A percentile compares a stretch with the other conserved stretches of the same genome.
Conservation (phyloP, 2,888 invertebrate genomes). For the Steinernema hermaphroditum region DNA sequence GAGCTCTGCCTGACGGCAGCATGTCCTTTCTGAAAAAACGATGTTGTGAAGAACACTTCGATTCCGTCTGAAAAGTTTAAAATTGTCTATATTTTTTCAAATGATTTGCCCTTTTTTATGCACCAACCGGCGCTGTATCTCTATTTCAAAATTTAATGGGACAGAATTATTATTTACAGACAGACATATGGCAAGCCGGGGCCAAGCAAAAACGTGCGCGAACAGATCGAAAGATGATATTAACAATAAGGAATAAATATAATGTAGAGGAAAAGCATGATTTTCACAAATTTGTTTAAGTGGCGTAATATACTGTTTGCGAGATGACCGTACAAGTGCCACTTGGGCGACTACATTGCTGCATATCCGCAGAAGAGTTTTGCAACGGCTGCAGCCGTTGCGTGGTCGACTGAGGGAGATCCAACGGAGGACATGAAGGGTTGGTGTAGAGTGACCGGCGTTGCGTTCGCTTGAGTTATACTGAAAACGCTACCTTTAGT, state of each 20-base stretch:
- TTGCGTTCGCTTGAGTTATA: neutral
- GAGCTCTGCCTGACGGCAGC: too few species aligned
- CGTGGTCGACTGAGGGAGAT: conserved; percentile 23
- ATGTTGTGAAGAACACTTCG: too few species aligned
- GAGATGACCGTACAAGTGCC: neutral
- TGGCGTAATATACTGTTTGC: neutral
- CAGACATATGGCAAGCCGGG: conserved; percentile 4
- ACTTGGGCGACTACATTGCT: neutral
- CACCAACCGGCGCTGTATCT: too few species aligned
- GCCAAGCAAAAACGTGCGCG: neutral
- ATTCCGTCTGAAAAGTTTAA: neutral
- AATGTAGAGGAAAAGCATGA: too few species aligned
- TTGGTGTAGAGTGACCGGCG: conserved; percentile 15
- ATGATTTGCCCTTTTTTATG: too few species aligned
- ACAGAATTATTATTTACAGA: conserved; percentile 7
- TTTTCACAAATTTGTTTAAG: too few species aligned
- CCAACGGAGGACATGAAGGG: conserved; percentile 13
- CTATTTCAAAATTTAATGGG: neutral
- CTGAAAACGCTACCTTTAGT: too few species aligned
- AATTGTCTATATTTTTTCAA: neutral
- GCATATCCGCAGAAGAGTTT: conserved; percentile 26
- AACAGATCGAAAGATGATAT: neutral
- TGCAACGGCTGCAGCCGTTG: conserved; percentile 11
- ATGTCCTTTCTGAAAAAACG: too few species aligned
- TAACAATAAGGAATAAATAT: neutral